phyloP scores from a whole-genome alignment of 2,888 invertebrate genomes.

The Tetheella fluctuosa region DNA sequence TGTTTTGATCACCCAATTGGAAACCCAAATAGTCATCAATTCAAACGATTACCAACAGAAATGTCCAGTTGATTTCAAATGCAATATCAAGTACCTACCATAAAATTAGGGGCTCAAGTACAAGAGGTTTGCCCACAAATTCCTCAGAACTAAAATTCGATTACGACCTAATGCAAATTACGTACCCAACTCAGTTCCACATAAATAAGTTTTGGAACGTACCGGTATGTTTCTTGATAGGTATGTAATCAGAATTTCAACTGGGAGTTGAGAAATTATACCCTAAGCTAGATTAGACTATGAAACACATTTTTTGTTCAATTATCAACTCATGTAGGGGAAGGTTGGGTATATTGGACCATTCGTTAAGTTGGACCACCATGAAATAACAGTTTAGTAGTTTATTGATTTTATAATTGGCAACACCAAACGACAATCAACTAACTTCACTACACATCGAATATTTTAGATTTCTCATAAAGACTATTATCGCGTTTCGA shows the following conservation, averaged over 20 bases:
- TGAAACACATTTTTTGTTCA: not conserved
- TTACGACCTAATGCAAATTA: conserved; percentile 12
- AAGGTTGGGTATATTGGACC: no score
- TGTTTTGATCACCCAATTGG: not conserved
- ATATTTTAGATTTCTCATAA: no score
- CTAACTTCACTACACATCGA: no score
- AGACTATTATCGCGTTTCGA: no score
- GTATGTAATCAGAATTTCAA: conserved; percentile 2
- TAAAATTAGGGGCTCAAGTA: not conserved
- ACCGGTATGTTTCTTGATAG: not conserved
- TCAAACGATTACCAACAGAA: not conserved
- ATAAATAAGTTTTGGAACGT: conserved; percentile 1
- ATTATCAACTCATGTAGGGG: not conserved
- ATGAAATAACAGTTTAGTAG: no score
- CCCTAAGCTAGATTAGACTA: not conserved
- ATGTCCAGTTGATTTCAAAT: not conserved
- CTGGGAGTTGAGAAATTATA: not conserved
- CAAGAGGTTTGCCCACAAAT: conserved; percentile 8
- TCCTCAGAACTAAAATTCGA: conserved; percentile 7
- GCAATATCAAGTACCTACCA: not conserved
- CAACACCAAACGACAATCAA: no score
- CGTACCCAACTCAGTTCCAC: conserved; percentile 8
- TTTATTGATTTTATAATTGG: no score
- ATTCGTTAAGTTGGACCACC: no score
- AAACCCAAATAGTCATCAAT: not conserved